Conservation (phyloP, 2,888 invertebrate genomes). For the Mythimna albipuncta region DNA sequence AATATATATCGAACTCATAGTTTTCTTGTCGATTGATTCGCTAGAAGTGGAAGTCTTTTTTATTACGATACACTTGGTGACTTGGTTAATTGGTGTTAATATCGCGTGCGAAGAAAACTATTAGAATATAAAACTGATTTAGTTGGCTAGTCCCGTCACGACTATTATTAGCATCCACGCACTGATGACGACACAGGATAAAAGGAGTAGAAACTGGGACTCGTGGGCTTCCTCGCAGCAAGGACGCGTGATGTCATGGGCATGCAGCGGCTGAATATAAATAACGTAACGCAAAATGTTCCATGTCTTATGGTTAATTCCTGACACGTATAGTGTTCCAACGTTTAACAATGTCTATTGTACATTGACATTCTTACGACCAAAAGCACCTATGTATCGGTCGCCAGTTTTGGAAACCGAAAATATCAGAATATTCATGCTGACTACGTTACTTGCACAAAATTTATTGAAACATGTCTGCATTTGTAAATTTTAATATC, state of each 20-base stretch:
- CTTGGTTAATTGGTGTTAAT: constrained; percentile 68
- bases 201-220: constrained; percentile 85
- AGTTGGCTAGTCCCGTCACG: constrained; percentile 67
- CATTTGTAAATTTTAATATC: background rate
- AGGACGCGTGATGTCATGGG: constrained; percentile 88
- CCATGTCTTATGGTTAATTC: constrained; percentile 74
- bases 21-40: constrained; percentile 40
- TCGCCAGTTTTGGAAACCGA: constrained; percentile 58
- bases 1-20: constrained; percentile 58
- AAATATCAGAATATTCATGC: constrained; percentile 45
- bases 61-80: constrained; percentile 66
- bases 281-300: constrained; percentile 76
- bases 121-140: constrained; percentile 65
- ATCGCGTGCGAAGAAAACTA: constrained; percentile 54
- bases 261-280: constrained; percentile 80
- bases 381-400: constrained; percentile 57
- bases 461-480: constrained; percentile 1
- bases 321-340: constrained; percentile 79
- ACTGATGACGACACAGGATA: constrained; percentile 86
- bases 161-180: constrained; percentile 81
- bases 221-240: constrained; percentile 83
- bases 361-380: constrained; percentile 61
- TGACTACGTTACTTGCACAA: constrained; percentile 19
- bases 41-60: constrained; percentile 68
- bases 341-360: constrained; percentile 75